Conservation (phyloP, 2,888 invertebrate species). For the Orchestes rusci region DNA sequence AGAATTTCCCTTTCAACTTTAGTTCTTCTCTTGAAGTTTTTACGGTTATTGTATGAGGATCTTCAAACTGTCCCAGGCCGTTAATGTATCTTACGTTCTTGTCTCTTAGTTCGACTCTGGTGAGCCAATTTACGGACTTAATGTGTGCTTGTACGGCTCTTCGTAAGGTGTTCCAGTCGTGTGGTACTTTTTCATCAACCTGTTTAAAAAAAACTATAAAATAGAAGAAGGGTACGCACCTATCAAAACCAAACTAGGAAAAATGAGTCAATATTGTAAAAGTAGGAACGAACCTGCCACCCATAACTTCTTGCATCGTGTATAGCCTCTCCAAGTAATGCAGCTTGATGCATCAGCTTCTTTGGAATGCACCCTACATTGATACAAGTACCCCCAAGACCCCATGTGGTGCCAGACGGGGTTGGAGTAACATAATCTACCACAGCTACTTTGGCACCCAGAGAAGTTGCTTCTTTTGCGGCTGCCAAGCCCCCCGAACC, state of each 20-base stretch:
- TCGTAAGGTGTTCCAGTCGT: conserved; percentile 64
- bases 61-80: conserved; percentile 51
- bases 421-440: conserved; percentile 80
- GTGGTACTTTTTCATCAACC: not conserved
- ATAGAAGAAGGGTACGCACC: no score
- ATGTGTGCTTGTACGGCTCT: conserved; percentile 81
- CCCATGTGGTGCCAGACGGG: conserved; percentile 86
- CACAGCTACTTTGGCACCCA: conserved; percentile 78
- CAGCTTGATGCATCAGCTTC: conserved; percentile 95
- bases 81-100: conserved; percentile 79
- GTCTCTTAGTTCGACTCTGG: conserved; percentile 81
- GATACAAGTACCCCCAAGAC: conserved; percentile 93
- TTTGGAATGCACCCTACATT: conserved; percentile 98
- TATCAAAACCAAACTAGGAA: no score
- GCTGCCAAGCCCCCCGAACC: conserved; percentile 95
- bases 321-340: conserved; percentile 76
- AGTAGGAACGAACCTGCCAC: conserved; percentile 58
- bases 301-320: conserved; percentile 74
- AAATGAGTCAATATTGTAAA: no score
- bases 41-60: conserved; percentile 67
- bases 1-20: conserved; percentile 61
- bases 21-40: conserved; percentile 67
- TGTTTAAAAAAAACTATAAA: no score
- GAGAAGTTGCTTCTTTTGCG: conserved; percentile 83
- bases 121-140: conserved; percentile 91